Evolutionary conservation across 2,888 invertebrate genomes (phyloP), one percentile per base, ranked within the genome.

Genomic region (Cheiracanthium punctorium): DNA sequence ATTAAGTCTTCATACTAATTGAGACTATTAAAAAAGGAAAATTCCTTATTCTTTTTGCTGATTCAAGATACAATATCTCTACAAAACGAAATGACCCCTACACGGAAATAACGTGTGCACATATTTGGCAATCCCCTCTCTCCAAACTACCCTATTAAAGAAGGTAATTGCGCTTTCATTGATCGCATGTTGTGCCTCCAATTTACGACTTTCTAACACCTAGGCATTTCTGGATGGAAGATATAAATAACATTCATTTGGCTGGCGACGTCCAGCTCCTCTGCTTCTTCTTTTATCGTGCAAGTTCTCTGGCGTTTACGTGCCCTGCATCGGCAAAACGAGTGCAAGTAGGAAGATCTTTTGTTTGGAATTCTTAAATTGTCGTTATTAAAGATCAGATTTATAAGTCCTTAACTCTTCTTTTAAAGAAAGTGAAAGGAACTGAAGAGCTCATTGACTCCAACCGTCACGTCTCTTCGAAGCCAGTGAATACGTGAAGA

Each of bases 381-480:
- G 69, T 77, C 43, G 43, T 67, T 43, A 58, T 20, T 20, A 65
- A 20, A 32, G 69, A 43, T 67, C 48, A 48, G 77, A 77, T 52
- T 77, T 77, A 77, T 77, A 69, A 69, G 43, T 69, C 69, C 48
- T 77, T 77, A 12, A 69, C 77, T 43, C 65, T 28, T 67, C 65
- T 33, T 24, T 8, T 2, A 48, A 48, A 14, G 17, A 48, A 48
- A 17, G 43, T 10, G 17, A 48, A 48, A 48, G 43, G 43, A 7
- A 17, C 43, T 10, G 43, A 17, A 48, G 43, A 48, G 43, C 43
- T 48, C 43, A 48, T 48, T 48, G 7, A 14, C 43, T 48, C 14
- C 17, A 7, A 12, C 10, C 43, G 14, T 48, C 43, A 48, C 43
- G 43, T 48, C 14, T 17, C 2, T 17, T n/a, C 17, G 17, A 17